Base-by-base conservation (phyloP, 2,888 invertebrate species). In the Caenorhabditis panamensis region DNA sequence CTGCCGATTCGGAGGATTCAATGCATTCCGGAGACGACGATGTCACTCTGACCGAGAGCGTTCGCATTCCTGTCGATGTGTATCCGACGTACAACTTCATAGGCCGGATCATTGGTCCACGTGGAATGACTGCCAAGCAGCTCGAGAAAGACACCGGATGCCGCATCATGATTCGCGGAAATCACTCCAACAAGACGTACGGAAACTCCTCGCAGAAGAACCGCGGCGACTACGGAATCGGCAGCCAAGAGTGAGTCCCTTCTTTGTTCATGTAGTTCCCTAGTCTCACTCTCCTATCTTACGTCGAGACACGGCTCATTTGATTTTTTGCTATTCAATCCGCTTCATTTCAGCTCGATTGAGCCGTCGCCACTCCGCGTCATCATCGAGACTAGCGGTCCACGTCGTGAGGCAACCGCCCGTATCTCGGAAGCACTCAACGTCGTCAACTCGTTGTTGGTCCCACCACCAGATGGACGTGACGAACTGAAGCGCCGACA, bases 21-120 rank as follows among this genome's bases (percentile, higher is more conserved):
- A 66, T 76, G 44, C 61, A 72, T 37, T 62, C 63, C 5, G 62
- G 53, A 5, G 69, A 71, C 0, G 76, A 82, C 18, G 75, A 95
- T 91, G 95, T 95, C 90, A 95, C 96, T 91, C 94, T 96, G 92
- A 96, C 96, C 93, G 97, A 98, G 94, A 98, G 98, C 94, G 96
- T 99, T 91, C 97, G 96, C 93, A 97, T 99, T 92, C 98, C 98
- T 92, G 96, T 96, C 91, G 97, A 97, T 94, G 97, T 97, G 93
- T 96, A 97, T 93, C 98, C 98, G 94, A 97, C 97, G 93, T 99
- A 98, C 93, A 99, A 99, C 93, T 99, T 99, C 93, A 98, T 99
- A 91, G 99, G 98, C 91, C 94, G 98, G 93, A 98, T 99, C 93
- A 94, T 99, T 91, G 99, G 99, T 63, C 98, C 98, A 87, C 94